Percentiles rank a stretch among this genome's conserved stretches.
Evolutionary conservation across 2,888 invertebrate species (phyloP).

Genomic region (Pharmacophagus antenor): DNA sequence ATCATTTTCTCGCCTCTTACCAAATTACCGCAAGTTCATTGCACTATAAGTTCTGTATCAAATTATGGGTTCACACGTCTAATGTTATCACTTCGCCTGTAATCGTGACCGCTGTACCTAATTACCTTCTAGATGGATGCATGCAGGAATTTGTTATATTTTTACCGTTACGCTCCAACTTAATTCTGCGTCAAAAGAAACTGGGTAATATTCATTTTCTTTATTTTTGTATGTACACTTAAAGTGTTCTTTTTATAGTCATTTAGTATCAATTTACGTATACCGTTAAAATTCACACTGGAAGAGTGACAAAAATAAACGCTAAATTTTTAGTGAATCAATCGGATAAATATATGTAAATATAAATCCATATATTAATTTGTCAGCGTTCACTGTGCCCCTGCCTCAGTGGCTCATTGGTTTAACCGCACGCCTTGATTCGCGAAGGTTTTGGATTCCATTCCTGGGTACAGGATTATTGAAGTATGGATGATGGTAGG

Average conservation of each 20-base stretch:
- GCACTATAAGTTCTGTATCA: slow-evolving; percentile 69
- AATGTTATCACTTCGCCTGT: slow-evolving; percentile 71
- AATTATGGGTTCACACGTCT: slow-evolving; percentile 76
- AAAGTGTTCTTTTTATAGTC: slow-evolving; percentile 1
- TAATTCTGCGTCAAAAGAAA: slow-evolving; percentile 54
- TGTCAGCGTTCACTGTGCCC: too few species aligned
- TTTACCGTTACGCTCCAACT: slow-evolving; percentile 62
- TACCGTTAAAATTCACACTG: neutral
- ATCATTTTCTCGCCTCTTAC: slow-evolving; percentile 62
- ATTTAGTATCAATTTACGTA: neutral
- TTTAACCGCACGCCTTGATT: too few species aligned
- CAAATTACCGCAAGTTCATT: slow-evolving; percentile 72
- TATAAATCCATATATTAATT: neutral
- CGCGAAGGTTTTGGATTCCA: too few species aligned
- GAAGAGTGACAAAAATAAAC: neutral
- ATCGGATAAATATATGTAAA: neutral
- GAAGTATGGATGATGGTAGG: too few species aligned
- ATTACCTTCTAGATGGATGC: slow-evolving; percentile 63
- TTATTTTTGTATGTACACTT: slow-evolving; percentile 18
- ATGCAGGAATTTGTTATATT: slow-evolving; percentile 64
- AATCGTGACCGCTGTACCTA: slow-evolving; percentile 69
- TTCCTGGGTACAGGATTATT: too few species aligned
- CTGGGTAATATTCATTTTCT: slow-evolving; percentile 48
- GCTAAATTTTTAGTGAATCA: neutral
- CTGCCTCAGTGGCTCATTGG: too few species aligned